Percentiles rank a stretch among this genome's conserved stretches.
Conservation (phyloP, 2,113 vertebrate genomes). For the Oreochromis spilurus region DNA sequence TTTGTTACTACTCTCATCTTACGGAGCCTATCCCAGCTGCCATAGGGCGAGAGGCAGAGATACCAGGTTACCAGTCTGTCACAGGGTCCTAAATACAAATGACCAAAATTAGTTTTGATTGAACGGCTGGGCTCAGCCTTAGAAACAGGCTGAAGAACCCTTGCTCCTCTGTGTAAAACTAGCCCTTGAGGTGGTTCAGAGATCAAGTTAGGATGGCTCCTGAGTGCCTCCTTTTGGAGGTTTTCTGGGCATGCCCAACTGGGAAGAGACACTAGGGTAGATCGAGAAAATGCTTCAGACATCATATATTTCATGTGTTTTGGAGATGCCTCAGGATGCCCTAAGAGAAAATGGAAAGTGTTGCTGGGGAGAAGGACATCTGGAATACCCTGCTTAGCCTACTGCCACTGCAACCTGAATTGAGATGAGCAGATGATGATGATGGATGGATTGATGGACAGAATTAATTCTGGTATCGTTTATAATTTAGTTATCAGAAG, state of each 20-base stretch:
- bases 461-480: not conserved
- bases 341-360: not conserved
- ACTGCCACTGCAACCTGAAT: not conserved
- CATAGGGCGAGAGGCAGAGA: not conserved
- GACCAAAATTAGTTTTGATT: not conserved
- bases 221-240: not conserved
- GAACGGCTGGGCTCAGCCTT: fast-evolving
- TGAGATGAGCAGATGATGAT: not conserved
- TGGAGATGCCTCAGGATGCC: not conserved
- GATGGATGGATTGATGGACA: not conserved
- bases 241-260: not conserved
- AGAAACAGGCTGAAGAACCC: not conserved
- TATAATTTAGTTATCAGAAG: not conserved
- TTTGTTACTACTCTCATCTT: not conserved
- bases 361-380: not conserved
- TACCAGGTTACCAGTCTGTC: not conserved
- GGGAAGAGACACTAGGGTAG: not conserved
- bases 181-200: not conserved
- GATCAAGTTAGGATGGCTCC: not conserved
- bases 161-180: not conserved
- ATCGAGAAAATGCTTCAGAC: not conserved
- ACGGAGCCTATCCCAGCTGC: not conserved
- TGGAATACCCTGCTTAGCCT: not conserved
- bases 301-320: not conserved
- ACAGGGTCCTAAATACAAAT: not conserved